Base-by-base conservation (phyloP, 2,888 invertebrate species). In the Agelastica alni region DNA sequence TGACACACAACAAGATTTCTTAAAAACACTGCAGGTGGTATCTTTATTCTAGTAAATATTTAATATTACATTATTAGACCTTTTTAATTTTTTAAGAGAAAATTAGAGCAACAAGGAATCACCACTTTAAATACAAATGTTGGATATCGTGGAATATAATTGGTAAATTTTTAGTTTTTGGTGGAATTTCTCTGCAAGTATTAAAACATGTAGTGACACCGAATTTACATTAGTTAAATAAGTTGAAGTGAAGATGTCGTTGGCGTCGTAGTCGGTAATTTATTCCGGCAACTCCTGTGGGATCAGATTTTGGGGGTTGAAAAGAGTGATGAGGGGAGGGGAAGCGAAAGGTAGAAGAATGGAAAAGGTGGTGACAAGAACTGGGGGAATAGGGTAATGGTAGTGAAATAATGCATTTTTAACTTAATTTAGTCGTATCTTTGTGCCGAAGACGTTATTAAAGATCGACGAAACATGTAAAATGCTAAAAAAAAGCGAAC, bases 171-270 rank as follows among this genome's bases (percentile, higher is more conserved):
- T n/a, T 44, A 6, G 10, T 34, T 32, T 49, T 41, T 32, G 41
- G 49, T 49, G 49, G 49, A 49, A 49, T 42, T 4, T 14, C 17
- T 7, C 18, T 3, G 56, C 51, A 56, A 60, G 58, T 58, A 58
- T 60, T 58, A 60, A 56, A 60, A 58, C 56, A 53, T 52, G 60
- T 58, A 60, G 56, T 56, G 56, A 55, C 60, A 47, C 60, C 56
- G 52, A 60, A 60, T 60, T 60, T 53, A 56, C 58, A 58, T 60
- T 58, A 58, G 55, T 60, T 53, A 56, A 56, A 56, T 58, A 54
- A 51, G 58, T 56, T 58, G 52, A 54, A 58, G 60, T 59, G 59
- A 57, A 60, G 57, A 60, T 60, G 60, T 57, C 54, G 54, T 43
- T 49, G 17, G 30, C 16, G 41, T 49, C 49, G 41, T 39, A 20